Evolutionary conservation across 2,888 invertebrate genomes (phyloP).

Genomic region (Acrobasis repandana): DNA sequence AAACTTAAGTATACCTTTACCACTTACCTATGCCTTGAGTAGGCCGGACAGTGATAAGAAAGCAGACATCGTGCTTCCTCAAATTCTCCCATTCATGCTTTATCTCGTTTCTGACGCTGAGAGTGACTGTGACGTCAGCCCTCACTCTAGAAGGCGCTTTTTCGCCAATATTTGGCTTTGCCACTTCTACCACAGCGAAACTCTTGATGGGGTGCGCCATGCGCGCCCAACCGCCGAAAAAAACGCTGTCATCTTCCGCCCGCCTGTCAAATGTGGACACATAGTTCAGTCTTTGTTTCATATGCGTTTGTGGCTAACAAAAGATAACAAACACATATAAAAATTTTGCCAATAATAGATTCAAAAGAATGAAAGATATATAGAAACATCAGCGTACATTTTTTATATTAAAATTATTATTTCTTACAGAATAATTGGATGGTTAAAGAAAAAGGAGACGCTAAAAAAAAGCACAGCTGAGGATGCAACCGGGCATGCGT

Average conservation of each 20-base stretch:
- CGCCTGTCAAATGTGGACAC: constrained; percentile 78
- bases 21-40: constrained; percentile 89
- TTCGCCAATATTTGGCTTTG: constrained; percentile 96
- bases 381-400: too few species aligned
- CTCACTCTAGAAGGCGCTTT: constrained; percentile 97
- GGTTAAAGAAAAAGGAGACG: too few species aligned
- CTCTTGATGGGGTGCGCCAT: constrained; percentile 98
- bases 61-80: constrained; percentile 98
- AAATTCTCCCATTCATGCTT: constrained; percentile 98
- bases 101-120: constrained; percentile 95
- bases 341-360: too few species aligned
- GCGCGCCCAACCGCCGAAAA: constrained; percentile 99
- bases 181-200: constrained; percentile 97
- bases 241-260: constrained; percentile 92
- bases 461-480: too few species aligned
- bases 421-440: too few species aligned
- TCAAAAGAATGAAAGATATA: too few species aligned
- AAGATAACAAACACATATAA: too few species aligned
- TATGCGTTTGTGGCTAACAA: too few species aligned
- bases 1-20: background rate
- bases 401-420: too few species aligned
- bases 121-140: constrained; percentile 96
- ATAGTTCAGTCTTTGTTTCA: background rate
- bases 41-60: constrained; percentile 95
- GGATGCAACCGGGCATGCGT: too few species aligned